Evolutionary conservation across 2,113 vertebrate genomes (phyloP).

Genomic region (Petroica traversi): DNA sequence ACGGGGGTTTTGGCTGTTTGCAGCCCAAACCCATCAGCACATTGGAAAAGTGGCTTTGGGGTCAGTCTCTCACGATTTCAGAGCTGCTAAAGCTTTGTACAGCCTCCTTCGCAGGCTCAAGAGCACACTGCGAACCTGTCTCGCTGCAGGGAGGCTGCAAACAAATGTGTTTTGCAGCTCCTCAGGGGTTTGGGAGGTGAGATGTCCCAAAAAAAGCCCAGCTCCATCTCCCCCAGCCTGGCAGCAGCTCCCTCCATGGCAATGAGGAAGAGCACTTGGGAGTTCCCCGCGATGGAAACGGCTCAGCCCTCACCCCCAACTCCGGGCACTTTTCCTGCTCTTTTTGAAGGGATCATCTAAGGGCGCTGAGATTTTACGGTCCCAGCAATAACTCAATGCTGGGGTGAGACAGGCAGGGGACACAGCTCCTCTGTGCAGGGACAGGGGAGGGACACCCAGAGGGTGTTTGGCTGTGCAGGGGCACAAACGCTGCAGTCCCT

Average conservation of each 20-base stretch:
- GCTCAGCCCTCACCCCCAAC: not conserved
- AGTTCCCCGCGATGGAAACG: not conserved
- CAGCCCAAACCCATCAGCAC: not conserved
- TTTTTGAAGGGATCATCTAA: not conserved
- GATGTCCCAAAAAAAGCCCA: not conserved
- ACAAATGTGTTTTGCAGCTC: not conserved
- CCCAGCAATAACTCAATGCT: not conserved
- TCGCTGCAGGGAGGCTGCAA: not conserved
- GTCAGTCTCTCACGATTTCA: not conserved
- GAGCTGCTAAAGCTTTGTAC: not conserved
- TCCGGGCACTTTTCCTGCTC: accelerated
- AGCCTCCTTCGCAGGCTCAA: not conserved
- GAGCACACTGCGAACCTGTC: not conserved
- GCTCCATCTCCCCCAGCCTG: not conserved
- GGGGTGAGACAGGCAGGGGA: not conserved
- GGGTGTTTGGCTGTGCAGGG: not conserved
- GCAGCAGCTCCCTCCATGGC: not conserved
- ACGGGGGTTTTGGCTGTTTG: not conserved
- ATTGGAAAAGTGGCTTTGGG: not conserved
- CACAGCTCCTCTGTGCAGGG: not conserved
- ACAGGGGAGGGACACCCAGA: not conserved
- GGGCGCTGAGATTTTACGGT: accelerated
- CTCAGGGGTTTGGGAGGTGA: not conserved
- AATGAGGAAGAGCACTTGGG: accelerated
- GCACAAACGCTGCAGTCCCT: not conserved